Evolutionary conservation across 37 sponge, comb jelly and placozoan genomes (phyloP), one percentile per base, ranked within the genome.

Genomic region (Lycopodina hypogea): DNA sequence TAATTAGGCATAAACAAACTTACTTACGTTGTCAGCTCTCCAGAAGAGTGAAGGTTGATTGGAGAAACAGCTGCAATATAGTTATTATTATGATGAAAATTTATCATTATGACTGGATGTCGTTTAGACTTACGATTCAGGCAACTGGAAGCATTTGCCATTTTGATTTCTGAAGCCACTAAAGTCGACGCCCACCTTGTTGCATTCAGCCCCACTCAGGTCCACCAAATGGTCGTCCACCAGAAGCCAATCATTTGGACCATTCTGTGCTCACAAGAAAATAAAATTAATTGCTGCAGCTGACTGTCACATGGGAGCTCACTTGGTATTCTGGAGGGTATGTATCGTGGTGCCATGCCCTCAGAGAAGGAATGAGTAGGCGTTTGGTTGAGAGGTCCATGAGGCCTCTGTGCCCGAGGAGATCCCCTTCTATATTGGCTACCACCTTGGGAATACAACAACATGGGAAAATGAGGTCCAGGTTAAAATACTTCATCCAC

Each of bases 11-110:
- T 12, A 4, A 45, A 45, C 48, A 58, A 65, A 65, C 30, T n/a
- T 6, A 26, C 93, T 84, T 68, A 92, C 93, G 65, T 85, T 32
- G 42, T 92, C 89, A 29, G 57, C 33, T 35, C 50, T 65, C 89
- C 85, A 88, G 11, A 88, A 48, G 22, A 87, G 78, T 28, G 84
- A 42, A 51, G 89, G 93, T 71, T 92, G 93, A 40, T 81, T 84
- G 38, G 69, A 23, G 19, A 92, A 81, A 51, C 93, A 92, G 24
- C 91, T 91, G 40, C 51, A 59, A 9, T 48, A 60, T n/a, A 42
- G 37, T 2, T 9, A 35, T 29, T 7, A 21, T 12, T 29, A 77
- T 51, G n/a, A n/a, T n/a, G n/a, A n/a, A n/a, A n/a, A n/a, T n/a
- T n/a, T n/a, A n/a, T n/a, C n/a, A 50, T 73, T 36, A 45, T 73